Base-by-base conservation (phyloP, 1,140 invertebrate genomes). In the Muscidifurax raptorellus region DNA sequence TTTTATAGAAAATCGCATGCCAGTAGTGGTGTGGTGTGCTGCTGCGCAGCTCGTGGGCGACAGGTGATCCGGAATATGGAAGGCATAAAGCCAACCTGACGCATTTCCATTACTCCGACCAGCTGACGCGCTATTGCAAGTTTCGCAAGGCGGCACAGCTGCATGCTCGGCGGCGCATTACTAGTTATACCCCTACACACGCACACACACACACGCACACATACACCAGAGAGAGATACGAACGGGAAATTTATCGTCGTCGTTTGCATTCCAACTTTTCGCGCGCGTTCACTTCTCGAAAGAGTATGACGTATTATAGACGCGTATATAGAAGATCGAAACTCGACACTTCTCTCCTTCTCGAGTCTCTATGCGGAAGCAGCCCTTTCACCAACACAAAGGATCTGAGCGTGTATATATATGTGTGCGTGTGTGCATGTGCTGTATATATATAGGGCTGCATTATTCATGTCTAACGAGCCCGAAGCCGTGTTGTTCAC, bases 21-120 rank as follows among this genome's bases (percentile, higher is more conserved):
- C 22, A 22, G 22, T 18, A 59, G 18, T n/a, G 52, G 22, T 7
- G 22, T 1, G 5, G 22, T 7, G 52, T 22, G 52, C n/a, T n/a
- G n/a, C n/a, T n/a, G n/a, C n/a, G n/a, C n/a, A n/a, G n/a, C n/a
- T n/a, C 52, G 6, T 18, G 1, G 52, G 44, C 52, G 81, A 59
- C 85, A 78, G 77, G 81, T 83, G 78, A 80, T 80, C 25, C 27
- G n/a, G 28, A 79, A 71, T 80, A 32, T 77, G 85, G 78, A 80
- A 86, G 86, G 87, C 89, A 89, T 91, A 89, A 90, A 89, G 87
- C 84, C 89, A 89, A 89, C 87, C 88, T 90, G 90, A 87, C 89
- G 88, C 89, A 89, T 88, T 59, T 88, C 87, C 88, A 88, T 90
- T 89, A 89, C 85, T 90, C 86, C 85, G 86, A 30, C 86, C 89